phyloP scores from a whole-genome alignment of 2,797 vertebrate genomes.

The Mormyrus hasselquistii region DNA sequence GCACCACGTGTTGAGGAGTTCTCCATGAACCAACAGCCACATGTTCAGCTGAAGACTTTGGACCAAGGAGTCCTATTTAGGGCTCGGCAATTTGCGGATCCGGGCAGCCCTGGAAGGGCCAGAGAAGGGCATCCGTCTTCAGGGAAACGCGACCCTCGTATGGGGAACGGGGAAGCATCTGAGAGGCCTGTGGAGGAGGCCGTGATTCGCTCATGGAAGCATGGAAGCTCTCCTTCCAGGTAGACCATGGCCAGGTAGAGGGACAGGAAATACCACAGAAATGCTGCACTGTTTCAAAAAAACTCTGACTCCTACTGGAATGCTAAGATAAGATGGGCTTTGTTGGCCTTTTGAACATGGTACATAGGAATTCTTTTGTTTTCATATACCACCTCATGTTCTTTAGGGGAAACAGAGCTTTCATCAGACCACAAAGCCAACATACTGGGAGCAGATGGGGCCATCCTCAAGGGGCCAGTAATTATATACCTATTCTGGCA shows the following conservation, averaged over 20 bases:
- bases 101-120: constrained; percentile 23
- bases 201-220: constrained; percentile 30
- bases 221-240: constrained; percentile 17
- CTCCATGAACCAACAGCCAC: not conserved
- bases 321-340: not conserved
- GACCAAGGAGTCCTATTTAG: constrained; percentile 26
- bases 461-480: not conserved
- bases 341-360: not conserved
- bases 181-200: constrained; percentile 25
- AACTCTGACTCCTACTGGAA: not conserved
- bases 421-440: not conserved
- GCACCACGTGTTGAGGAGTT: not conserved
- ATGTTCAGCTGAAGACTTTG: not conserved
- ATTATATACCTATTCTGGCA: not conserved
- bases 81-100: constrained; percentile 12
- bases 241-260: constrained; percentile 25
- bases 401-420: not conserved
- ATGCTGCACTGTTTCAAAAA: constrained; percentile 3
- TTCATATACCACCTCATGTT: not conserved
- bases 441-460: not conserved
- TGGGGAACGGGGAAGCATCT: constrained; percentile 28
- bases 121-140: constrained; percentile 4
- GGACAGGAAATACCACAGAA: constrained; percentile 38
- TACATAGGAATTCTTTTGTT: not conserved
- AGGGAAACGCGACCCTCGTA: not conserved